Evolutionary conservation across 2,797 vertebrate species (phyloP), one percentile per base, ranked within the genome.

Genomic region (Falco cherrug): DNA sequence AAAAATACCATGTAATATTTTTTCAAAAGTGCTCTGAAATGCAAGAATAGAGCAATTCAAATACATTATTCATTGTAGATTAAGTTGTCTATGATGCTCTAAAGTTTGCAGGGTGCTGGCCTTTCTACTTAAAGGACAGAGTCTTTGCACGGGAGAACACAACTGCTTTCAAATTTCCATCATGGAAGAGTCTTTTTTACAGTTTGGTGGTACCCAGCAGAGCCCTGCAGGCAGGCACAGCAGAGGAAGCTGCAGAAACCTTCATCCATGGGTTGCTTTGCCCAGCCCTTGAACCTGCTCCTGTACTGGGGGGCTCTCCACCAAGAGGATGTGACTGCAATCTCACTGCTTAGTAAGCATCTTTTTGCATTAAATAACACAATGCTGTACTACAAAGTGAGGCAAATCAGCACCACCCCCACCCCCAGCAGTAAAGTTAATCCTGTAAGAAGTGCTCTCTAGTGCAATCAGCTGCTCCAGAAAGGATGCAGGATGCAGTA

Each of bases 401-500:
- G 47, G 21, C n/a, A 73, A 84, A 67, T 26, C 45, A 91, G 28
- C 26, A 41, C 13, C 41, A 41, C 41, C 41, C 13, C 41, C 41
- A 41, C 17, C 19, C 11, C 22, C 26, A 21, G 13, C 13, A 81
- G 84, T 20, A 57, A 21, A 59, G 26, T 61, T 67, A 79, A 74
- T 76, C 51, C 70, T 33, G 12, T 21, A 53, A 82, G 41, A 80
- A 83, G 9, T 20, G 24, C 12, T 60, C 64, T 64, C 53, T 20
- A 67, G 57, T n/a, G 51, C 64, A 64, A 85, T n/a, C 64, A 69
- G 59, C 26, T 84, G 56, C 59, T 82, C 56, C 69, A 89, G 89
- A 92, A 94, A 91, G 74, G 67, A 69, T 47, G 35, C 65, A 94
- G 61, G 70, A 64, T 71, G 61, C 28, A 20, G 35, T 54, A 70